Base-by-base conservation (phyloP, 2,797 vertebrate genomes). In the Mormyrus hasselquistii region DNA sequence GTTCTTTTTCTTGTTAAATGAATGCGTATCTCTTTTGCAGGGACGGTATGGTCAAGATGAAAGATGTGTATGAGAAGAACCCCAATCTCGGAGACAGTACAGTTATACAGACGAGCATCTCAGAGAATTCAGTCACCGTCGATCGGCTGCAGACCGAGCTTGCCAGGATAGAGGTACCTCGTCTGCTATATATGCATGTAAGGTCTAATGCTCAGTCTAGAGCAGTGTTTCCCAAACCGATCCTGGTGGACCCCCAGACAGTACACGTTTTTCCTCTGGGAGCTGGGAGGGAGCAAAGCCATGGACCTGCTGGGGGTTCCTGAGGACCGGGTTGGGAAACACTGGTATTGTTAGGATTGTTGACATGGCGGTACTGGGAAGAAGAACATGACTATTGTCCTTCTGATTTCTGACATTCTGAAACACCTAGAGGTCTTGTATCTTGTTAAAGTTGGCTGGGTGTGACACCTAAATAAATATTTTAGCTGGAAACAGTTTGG, bases 1-100 rank as follows among this genome's bases (percentile, higher is more conserved):
- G 25, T 9, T 14, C 50, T 47, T 7, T 79, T 16, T 19, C 4
- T 4, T 29, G 9, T 57, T 5, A n/a, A n/a, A 47, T 9, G 16
- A 83, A 52, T 83, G 16, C 22, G 2, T 65, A 38, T 69, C 69
- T 50, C 29, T 86, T 50, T 12, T 89, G 91, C 91, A 98, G 98
- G 91, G 98, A 99, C 6, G 98, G 97, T 0, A 95, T 99, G 92
- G 97, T 97, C 93, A 99, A 97, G 96, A 99, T 99, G 98, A 99
- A 97, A 94, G 97, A 96, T 50, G 98, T 99, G 57, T 99, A 99
- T 89, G 97, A 97, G 93, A 96, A 97, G 94, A 99, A 97, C 92
- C 95, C 97, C 19, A 97, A 98, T 92, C 96, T 99, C 96, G 98
- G 98, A 62, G 97, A 99, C 92, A 97, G 98, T 10, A 91, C 95